Percentiles rank a stretch among this genome's conserved stretches.
Evolutionary conservation across 2,797 vertebrate species (phyloP).

Genomic region (Sciurus vulgaris): DNA sequence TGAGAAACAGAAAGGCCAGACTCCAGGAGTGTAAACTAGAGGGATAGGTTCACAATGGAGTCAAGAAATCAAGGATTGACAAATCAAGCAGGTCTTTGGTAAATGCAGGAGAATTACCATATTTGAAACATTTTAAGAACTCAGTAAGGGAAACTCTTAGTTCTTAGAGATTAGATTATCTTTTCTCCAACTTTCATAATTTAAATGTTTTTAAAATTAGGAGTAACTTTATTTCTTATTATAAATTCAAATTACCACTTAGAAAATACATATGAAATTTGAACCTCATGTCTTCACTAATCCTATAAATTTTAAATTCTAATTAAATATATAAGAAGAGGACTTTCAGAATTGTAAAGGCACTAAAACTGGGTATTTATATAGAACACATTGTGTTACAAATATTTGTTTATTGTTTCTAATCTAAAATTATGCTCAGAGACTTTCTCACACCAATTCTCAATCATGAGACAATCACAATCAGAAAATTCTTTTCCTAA

Average conservation of each 20-base stretch:
- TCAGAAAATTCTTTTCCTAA: slow-evolving; percentile 22
- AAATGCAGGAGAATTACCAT: neutral
- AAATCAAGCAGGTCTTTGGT: neutral
- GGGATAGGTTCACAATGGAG: neutral
- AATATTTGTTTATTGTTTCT: slow-evolving; percentile 41
- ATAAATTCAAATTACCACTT: slow-evolving; percentile 25
- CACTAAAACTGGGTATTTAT: slow-evolving; percentile 4
- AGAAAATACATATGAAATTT: neutral
- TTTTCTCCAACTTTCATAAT: slow-evolving; percentile 15
- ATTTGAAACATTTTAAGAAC: slow-evolving; percentile 14
- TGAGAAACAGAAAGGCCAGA: neutral
- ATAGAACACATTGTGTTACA: neutral
- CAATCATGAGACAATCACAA: neutral
- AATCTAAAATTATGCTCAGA: neutral
- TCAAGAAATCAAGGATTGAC: neutral
- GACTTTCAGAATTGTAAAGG: neutral
- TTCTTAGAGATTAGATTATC: slow-evolving; percentile 25
- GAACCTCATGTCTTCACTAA: neutral
- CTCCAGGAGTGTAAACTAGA: neutral
- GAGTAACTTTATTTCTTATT: neutral
- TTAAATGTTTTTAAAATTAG: neutral
- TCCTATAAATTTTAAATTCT: slow-evolving; percentile 14
- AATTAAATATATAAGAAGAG: slow-evolving; percentile 29
- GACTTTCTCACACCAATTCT: neutral
- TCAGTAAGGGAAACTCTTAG: neutral